Percentiles rank a stretch among this genome's conserved stretches.
phyloP scores from a whole-genome alignment of 2,888 invertebrate genomes.

The Microplitis manilae region DNA sequence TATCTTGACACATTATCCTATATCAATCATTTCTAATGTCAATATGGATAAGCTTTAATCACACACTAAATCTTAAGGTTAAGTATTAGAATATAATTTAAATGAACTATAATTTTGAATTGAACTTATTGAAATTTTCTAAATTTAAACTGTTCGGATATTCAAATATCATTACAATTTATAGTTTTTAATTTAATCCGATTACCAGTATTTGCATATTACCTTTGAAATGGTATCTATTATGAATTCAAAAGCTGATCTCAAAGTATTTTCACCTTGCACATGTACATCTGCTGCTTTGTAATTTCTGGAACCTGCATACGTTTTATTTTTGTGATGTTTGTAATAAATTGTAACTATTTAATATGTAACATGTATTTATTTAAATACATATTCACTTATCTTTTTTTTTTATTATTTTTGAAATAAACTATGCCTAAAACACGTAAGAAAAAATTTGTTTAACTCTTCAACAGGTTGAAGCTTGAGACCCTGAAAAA shows the following conservation, averaged over 20 bases:
- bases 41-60: background rate
- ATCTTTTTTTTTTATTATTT: conserved; percentile 25
- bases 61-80: background rate
- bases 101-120: background rate
- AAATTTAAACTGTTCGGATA: background rate
- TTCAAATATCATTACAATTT: background rate
- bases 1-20: background rate
- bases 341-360: background rate
- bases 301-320: conserved; percentile 37
- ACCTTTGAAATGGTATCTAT: no score
- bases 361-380: conserved; percentile 7
- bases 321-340: conserved; percentile 28
- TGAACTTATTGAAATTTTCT: conserved; percentile 1
- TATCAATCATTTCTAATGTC: background rate
- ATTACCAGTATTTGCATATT: no score
- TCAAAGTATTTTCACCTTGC: conserved; percentile 47
- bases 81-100: no score
- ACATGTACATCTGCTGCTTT: conserved; percentile 11
- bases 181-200: background rate
- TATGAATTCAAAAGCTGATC: conserved; percentile 14
- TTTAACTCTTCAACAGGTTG: conserved; percentile 74
- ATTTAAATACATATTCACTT: background rate
- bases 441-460: conserved; percentile 39
- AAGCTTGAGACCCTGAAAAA: conserved; percentile 79
- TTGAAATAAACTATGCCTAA: conserved; percentile 22